These are phyloP conservation scores for Zaprionus capensis DNA, from an alignment of 1,140 invertebrate species.

Conservation along the genomic window DNA sequence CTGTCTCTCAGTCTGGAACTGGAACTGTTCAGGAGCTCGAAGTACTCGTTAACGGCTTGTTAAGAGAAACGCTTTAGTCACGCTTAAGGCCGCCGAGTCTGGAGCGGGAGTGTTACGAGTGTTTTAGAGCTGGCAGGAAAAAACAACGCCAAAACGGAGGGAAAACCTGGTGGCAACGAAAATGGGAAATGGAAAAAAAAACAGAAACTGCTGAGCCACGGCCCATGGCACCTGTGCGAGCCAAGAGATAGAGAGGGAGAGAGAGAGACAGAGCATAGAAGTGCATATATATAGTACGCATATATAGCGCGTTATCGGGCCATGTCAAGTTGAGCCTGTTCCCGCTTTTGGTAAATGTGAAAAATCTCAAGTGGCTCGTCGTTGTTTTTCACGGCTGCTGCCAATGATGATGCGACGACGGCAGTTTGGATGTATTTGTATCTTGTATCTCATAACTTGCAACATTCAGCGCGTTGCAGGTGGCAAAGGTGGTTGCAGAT, in stretches of 20 bases:
- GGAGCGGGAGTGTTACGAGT: constrained; percentile 20
- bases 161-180: constrained; percentile 7
- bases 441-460: constrained; percentile 4
- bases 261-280: neutral
- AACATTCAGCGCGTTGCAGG: neutral
- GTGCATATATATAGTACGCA: neutral
- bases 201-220: constrained; percentile 72
- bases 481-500: constrained; percentile 40
- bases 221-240: constrained; percentile 54
- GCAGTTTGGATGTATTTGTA: constrained; percentile 1
- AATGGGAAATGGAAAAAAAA: constrained; percentile 36
- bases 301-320: constrained; percentile 7
- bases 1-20: neutral
- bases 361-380: constrained; percentile 57
- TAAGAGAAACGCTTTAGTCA: constrained; percentile 72
- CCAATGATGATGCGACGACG: too few relatives aligned
- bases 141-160: constrained; percentile 5
- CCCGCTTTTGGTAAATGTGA: constrained; percentile 27
- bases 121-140: constrained; percentile 21
- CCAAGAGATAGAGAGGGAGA: constrained; percentile 1
- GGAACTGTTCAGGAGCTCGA: constrained; percentile 3
- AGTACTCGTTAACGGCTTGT: constrained; percentile 64
- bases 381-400: constrained; percentile 33
- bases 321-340: constrained; percentile 36
- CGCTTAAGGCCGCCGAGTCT: constrained; percentile 50